Evolutionary conservation across 1,140 invertebrate species (phyloP).

Genomic region (Campoletis sonorensis): DNA sequence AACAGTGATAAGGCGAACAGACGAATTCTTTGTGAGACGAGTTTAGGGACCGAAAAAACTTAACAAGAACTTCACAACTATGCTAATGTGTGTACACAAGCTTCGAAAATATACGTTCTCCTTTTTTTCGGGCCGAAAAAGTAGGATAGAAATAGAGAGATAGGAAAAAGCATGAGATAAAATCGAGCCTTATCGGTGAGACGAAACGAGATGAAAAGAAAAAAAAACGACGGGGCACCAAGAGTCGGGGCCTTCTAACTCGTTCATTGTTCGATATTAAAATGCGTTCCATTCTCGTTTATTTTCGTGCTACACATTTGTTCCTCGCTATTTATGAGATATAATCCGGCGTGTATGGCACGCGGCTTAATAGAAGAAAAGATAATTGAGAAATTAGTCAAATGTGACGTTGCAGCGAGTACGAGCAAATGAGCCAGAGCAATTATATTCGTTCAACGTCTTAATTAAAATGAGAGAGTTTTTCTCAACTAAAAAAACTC

Average conservation of each 20-base stretch:
- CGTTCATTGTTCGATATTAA: no score
- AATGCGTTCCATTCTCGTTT: no score
- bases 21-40: not conserved
- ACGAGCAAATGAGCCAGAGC: not conserved
- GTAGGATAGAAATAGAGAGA: not conserved
- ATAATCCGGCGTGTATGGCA: not conserved
- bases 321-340: not conserved
- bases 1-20: not conserved
- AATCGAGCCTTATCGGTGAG: not conserved
- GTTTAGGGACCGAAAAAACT: not conserved
- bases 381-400: not conserved
- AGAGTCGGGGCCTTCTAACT: no score
- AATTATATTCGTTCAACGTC: not conserved
- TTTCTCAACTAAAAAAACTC: not conserved
- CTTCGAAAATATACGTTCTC: not conserved
- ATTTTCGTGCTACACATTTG: no score
- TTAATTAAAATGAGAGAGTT: conserved; percentile 1
- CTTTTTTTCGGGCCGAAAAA: not conserved
- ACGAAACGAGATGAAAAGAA: not conserved
- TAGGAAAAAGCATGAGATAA: not conserved
- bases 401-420: not conserved
- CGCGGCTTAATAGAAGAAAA: not conserved
- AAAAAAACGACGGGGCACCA: no score
- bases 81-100: not conserved
- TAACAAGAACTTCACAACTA: not conserved